Percentiles rank a stretch among this genome's conserved stretches.
phyloP scores from a whole-genome alignment of 64 coral and sea anemone genomes.

The Orbicella faveolata region DNA sequence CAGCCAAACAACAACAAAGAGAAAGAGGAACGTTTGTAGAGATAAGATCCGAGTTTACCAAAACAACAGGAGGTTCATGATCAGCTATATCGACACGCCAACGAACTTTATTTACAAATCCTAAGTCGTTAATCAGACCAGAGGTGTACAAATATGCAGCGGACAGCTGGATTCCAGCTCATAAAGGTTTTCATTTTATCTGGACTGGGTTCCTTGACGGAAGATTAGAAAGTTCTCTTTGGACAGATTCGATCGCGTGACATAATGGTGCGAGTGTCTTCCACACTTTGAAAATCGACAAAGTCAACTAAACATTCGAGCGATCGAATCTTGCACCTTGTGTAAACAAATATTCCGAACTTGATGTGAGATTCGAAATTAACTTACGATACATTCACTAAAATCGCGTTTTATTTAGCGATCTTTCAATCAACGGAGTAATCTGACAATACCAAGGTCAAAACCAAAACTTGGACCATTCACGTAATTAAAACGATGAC shows the following conservation, averaged over 20 bases:
- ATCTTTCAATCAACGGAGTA: neutral
- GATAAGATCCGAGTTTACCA: slow-evolving; percentile 13
- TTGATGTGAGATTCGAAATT: slow-evolving; percentile 22
- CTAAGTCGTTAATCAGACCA: slow-evolving; percentile 8
- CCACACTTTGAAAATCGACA: slow-evolving; percentile 3
- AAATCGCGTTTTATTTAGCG: neutral
- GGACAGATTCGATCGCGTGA: slow-evolving; percentile 32
- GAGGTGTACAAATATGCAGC: slow-evolving; percentile 1
- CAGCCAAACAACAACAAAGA: neutral
- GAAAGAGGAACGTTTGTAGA: neutral
- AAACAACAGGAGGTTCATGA: neutral
- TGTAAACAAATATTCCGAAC: slow-evolving; percentile 31
- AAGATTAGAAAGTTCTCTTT: neutral
- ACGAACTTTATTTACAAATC: slow-evolving; percentile 13
- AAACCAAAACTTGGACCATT: slow-evolving; percentile 13
- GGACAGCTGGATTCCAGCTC: neutral
- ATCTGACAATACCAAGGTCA: neutral
- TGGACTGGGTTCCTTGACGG: neutral
- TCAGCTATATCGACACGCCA: neutral
- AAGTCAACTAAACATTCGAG: slow-evolving; percentile 14
- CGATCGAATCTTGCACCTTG: slow-evolving; percentile 33
- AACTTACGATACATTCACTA: neutral
- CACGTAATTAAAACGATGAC: slow-evolving; percentile 19
- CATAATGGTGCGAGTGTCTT: neutral
- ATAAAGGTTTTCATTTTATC: neutral